Evolutionary conservation across 1,140 invertebrate genomes (phyloP).

Genomic region (Drosophila sp.): DNA sequence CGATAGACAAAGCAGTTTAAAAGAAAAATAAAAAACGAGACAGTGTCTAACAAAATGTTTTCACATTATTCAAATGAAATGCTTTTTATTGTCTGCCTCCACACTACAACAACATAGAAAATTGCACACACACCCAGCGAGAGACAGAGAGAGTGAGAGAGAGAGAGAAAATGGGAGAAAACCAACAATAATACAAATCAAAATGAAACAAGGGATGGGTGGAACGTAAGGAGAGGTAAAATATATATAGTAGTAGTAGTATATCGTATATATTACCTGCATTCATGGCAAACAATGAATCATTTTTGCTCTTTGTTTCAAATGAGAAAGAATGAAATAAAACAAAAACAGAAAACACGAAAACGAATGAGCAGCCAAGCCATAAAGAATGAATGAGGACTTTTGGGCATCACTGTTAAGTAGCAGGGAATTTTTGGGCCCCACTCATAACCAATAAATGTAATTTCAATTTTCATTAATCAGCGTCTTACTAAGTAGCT

Average conservation of each 20-base stretch:
- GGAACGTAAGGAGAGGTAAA: not conserved
- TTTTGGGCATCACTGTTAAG: not conserved
- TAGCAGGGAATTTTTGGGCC: not conserved
- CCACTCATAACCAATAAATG: conserved; percentile 37
- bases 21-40: conserved; percentile 35
- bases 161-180: conserved; percentile 3
- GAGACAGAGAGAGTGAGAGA: not conserved
- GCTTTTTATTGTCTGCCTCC: conserved; percentile 67
- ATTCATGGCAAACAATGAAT: conserved; percentile 58
- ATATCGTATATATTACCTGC: conserved; percentile 58
- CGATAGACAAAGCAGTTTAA: conserved; percentile 34
- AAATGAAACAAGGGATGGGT: conserved; percentile 24
- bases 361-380: conserved; percentile 11
- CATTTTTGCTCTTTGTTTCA: conserved; percentile 48
- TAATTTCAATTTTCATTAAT: conserved; percentile 63
- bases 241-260: conserved; percentile 11
- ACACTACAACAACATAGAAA: conserved; percentile 40
- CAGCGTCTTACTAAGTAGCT: conserved; percentile 21
- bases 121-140: conserved; percentile 12
- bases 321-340: not conserved
- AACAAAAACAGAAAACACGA: conserved; percentile 6
- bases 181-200: conserved; percentile 29
- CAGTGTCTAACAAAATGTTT: conserved; percentile 66
- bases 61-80: conserved; percentile 76
- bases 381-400: conserved; percentile 3